Evolutionary conservation across 2,888 invertebrate species (phyloP).

Genomic region (Tenthredo distinguenda): DNA sequence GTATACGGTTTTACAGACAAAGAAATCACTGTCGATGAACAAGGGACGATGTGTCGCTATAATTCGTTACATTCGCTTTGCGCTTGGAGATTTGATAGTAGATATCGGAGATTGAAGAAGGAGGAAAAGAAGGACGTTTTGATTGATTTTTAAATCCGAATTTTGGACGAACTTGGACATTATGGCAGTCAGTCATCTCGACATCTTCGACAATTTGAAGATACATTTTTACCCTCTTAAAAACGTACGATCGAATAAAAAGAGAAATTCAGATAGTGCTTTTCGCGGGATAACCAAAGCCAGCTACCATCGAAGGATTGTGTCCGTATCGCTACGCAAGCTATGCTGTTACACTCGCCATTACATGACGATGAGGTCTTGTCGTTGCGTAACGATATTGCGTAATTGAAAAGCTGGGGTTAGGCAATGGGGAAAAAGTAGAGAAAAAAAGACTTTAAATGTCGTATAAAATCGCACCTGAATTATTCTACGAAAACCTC

Average conservation of each 20-base stretch:
- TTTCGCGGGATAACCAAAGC: not conserved
- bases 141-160: not conserved
- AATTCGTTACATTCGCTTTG: not conserved
- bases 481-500: not conserved
- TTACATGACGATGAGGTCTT: constrained; percentile 2
- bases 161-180: not conserved
- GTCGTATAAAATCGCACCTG: not conserved
- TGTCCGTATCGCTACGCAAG: not conserved
- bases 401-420: constrained; percentile 18
- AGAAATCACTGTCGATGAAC: not conserved
- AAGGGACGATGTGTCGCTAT: not conserved
- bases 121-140: not conserved
- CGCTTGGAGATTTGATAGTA: not conserved
- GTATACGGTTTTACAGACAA: not conserved
- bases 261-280: not conserved
- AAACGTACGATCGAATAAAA: not conserved
- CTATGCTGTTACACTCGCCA: not conserved
- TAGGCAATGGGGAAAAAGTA: not conserved
- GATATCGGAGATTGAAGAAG: not conserved
- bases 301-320: not conserved
- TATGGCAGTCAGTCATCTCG: not conserved
- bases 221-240: not conserved
- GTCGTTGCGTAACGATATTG: constrained; percentile 3
- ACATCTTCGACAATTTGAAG: not conserved
- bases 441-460: not conserved